Evolutionary conservation across 1,140 invertebrate species (phyloP).

Genomic region (Meteorus sp.): DNA sequence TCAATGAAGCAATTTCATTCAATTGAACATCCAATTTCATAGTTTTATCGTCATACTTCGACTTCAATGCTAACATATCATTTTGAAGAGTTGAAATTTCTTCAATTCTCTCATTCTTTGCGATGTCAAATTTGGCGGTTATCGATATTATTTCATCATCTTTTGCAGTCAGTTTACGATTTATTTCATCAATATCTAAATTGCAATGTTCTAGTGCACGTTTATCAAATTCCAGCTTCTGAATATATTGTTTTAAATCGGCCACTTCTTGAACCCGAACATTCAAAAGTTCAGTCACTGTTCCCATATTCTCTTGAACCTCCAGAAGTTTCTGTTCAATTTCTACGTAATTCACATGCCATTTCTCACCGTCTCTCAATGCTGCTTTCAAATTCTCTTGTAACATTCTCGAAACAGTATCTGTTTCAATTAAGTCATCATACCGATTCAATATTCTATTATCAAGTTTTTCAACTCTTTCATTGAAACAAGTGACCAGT

Average conservation of each 20-base stretch:
- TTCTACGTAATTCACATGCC: slow-evolving; percentile 40
- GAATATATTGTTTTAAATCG: slow-evolving; percentile 52
- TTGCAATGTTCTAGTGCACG: slow-evolving; percentile 15
- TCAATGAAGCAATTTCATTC: slow-evolving; percentile 22
- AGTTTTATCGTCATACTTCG: background rate
- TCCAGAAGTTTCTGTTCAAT: slow-evolving; percentile 26
- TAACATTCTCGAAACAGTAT: background rate
- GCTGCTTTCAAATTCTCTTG: background rate
- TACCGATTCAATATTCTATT: background rate
- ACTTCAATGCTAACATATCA: slow-evolving; percentile 4
- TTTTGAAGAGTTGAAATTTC: slow-evolving; percentile 13
- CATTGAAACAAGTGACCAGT: no score
- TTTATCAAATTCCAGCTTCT: slow-evolving; percentile 49
- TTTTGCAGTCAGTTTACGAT: slow-evolving; percentile 2
- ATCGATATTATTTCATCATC: slow-evolving; percentile 11
- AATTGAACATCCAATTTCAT: background rate
- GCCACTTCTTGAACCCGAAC: slow-evolving; percentile 49
- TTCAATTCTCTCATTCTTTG: slow-evolving; percentile 6
- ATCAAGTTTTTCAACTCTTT: background rate
- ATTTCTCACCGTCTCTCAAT: slow-evolving; percentile 46
- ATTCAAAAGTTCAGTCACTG: slow-evolving; percentile 46
- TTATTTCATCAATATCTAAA: slow-evolving; percentile 30
- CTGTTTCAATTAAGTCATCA: background rate
- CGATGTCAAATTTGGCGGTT: background rate
- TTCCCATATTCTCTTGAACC: slow-evolving; percentile 33